Conservation (phyloP, 2,113 vertebrate genomes). For the Bujurquina vittata region DNA sequence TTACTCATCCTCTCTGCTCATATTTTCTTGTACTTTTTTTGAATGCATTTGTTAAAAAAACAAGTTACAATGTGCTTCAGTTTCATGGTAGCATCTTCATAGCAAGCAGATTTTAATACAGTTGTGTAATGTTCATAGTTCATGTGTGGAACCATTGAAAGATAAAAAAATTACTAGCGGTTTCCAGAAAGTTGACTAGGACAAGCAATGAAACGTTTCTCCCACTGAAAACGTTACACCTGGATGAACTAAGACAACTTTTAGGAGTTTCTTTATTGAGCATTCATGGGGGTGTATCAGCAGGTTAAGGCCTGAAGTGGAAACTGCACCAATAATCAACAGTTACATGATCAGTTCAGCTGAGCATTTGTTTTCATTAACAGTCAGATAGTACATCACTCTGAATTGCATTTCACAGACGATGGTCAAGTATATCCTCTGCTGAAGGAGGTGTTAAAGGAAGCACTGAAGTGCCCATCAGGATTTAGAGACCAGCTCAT, state of each 20-base stretch:
- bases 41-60: too few species aligned
- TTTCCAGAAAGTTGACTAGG: not conserved
- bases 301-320: not conserved
- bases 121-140: not conserved
- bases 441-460: not conserved
- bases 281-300: not conserved
- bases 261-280: not conserved
- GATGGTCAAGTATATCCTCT: not conserved
- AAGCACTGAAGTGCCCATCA: not conserved
- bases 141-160: not conserved
- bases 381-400: not conserved
- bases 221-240: too few species aligned
- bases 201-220: too few species aligned
- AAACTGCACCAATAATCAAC: not conserved
- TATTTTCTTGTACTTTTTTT: not conserved
- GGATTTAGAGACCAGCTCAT: not conserved
- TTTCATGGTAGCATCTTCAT: too few species aligned
- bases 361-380: not conserved
- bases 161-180: not conserved
- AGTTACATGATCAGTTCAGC: not conserved
- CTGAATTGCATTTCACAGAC: not conserved
- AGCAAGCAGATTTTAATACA: too few species aligned
- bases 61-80: not conserved
- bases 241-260: not conserved
- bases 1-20: not conserved